These are phyloP conservation scores for Morbakka virulenta DNA, from an alignment of 30 jellyfish, hydroid and myxozoan species.

Conservation along the genomic window DNA sequence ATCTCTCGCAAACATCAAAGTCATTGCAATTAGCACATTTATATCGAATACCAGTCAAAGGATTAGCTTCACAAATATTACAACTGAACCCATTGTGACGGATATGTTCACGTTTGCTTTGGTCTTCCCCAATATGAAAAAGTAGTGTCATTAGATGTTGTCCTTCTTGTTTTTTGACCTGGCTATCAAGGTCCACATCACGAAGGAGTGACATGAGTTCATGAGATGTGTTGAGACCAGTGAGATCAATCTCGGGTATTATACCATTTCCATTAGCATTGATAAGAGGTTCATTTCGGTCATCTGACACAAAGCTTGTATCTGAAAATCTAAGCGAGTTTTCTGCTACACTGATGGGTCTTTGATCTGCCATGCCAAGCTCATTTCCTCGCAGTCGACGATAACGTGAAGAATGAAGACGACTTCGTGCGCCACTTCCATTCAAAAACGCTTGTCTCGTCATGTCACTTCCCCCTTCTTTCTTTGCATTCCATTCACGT, in stretches of 20 bases:
- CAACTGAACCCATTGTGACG: constrained; percentile 96
- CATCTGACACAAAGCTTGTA: not conserved
- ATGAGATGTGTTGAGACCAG: not conserved
- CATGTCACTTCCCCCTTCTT: not conserved
- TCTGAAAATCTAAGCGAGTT: not conserved
- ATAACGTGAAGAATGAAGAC: not conserved
- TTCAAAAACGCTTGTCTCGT: not conserved
- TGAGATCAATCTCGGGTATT: not conserved
- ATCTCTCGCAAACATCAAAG: constrained; percentile 88
- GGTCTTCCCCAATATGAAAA: constrained; percentile 86
- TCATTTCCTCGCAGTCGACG: not conserved
- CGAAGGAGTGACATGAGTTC: not conserved
- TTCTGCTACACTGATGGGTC: not conserved
- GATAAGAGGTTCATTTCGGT: not conserved
- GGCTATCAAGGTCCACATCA: no score
- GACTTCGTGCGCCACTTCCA: not conserved
- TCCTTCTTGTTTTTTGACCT: constrained; percentile 29
- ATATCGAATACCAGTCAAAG: constrained; percentile 89
- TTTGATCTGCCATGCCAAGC: not conserved
- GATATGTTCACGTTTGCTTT: constrained; percentile 54
- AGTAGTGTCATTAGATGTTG: constrained; percentile 64
- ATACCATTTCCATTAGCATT: not conserved
- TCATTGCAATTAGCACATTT: constrained; percentile 92
- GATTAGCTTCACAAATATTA: constrained; percentile 84
- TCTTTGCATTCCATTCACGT: no score